Evolutionary conservation across 2,888 invertebrate species (phyloP).

Genomic region (Agrotis segetum): DNA sequence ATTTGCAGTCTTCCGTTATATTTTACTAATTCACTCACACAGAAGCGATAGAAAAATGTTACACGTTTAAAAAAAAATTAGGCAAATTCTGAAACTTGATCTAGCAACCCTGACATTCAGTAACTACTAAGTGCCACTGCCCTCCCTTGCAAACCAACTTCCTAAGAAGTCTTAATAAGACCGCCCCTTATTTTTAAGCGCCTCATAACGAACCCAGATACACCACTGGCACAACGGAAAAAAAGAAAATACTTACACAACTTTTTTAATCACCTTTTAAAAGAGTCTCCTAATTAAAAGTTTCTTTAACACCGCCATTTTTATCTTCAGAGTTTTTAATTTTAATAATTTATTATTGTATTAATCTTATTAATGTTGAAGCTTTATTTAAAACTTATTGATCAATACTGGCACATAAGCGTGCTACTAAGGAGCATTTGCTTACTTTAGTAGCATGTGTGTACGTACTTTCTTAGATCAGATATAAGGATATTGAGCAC

Average conservation of each 20-base stretch:
- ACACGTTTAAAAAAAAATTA: no score
- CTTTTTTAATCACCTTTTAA: conserved; percentile 50
- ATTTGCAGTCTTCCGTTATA: no score
- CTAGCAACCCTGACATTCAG: background rate
- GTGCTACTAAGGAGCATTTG: no score
- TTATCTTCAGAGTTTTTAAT: conserved; percentile 46
- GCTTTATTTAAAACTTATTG: background rate
- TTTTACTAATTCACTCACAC: no score
- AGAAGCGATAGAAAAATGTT: no score
- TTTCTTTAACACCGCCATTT: conserved; percentile 39
- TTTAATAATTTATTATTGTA: conserved; percentile 37
- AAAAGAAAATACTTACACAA: conserved; percentile 28
- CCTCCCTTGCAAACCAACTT: conserved; percentile 11
- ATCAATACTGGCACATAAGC: no score
- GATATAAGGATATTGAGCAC: no score
- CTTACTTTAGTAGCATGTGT: no score
- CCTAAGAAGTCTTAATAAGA: conserved; percentile 46
- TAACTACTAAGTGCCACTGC: conserved; percentile 12
- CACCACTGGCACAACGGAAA: conserved; percentile 10
- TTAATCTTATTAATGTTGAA: conserved; percentile 8
- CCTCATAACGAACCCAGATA: conserved; percentile 42
- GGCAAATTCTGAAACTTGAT: no score
- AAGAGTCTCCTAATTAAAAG: conserved; percentile 62
- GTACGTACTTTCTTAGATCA: no score
- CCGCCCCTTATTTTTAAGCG: conserved; percentile 51